These are phyloP conservation scores for Stegastes partitus DNA, from an alignment of 2,113 vertebrate genomes.

Conservation along the genomic window DNA sequence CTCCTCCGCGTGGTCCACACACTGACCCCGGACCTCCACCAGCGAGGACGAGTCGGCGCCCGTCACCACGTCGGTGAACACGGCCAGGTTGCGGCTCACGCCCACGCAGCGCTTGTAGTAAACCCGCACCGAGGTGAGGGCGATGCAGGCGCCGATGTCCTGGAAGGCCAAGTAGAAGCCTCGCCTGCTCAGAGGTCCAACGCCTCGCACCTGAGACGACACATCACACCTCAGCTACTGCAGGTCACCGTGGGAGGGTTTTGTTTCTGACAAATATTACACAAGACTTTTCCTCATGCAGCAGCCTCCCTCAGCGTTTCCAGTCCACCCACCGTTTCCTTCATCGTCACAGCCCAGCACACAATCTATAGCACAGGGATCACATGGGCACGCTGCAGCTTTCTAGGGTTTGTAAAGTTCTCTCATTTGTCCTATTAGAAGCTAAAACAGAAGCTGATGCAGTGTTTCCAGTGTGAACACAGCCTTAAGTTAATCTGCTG, in stretches of 20 bases:
- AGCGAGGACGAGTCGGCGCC: conserved; percentile 95
- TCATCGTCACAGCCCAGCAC: not conserved
- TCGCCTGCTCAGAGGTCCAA: conserved; percentile 90
- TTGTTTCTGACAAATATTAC: no score
- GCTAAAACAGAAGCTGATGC: conserved; percentile 7
- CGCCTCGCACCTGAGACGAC: conserved; percentile 85
- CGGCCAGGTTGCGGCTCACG: conserved; percentile 91
- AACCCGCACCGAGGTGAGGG: conserved; percentile 92
- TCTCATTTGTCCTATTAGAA: not conserved
- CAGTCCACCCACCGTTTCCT: not conserved
- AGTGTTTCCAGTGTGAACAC: conserved; percentile 27
- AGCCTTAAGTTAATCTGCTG: conserved; percentile 46
- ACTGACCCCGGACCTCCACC: conserved; percentile 95
- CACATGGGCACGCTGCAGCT: not conserved
- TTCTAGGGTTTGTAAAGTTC: conserved; percentile 1
- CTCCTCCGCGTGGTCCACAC: conserved; percentile 94
- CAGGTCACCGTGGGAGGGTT: no score
- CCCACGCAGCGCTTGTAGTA: conserved; percentile 97
- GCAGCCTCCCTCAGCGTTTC: no score
- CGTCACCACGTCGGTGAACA: conserved; percentile 94
- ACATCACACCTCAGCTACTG: not conserved
- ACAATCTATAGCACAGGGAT: not conserved
- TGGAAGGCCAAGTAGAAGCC: conserved; percentile 98
- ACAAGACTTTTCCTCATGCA: no score
- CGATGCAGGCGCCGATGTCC: conserved; percentile 96